phyloP scores from a whole-genome alignment of 2,113 vertebrate species.

The Gambusia holbrooki region DNA sequence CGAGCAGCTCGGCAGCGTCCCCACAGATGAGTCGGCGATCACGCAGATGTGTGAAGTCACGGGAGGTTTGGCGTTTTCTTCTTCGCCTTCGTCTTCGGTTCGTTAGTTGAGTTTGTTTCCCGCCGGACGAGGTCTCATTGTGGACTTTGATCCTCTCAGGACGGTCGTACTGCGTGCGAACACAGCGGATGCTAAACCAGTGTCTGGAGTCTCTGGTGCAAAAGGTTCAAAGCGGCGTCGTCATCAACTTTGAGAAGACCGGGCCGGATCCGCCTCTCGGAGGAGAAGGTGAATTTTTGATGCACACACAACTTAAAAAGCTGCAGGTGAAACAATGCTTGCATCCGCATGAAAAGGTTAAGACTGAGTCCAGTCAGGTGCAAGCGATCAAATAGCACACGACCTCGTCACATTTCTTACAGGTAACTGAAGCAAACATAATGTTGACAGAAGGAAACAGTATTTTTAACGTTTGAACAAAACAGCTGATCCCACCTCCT shows the following conservation, averaged over 20 bases:
- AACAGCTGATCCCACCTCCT: too few relatives aligned
- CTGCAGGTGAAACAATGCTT: not conserved
- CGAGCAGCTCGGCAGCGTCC: conserved; percentile 95
- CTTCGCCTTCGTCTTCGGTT: not conserved
- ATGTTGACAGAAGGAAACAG: not conserved
- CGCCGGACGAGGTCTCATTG: not conserved
- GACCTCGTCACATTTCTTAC: not conserved
- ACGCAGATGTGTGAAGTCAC: conserved; percentile 99
- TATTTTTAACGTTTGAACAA: too few relatives aligned
- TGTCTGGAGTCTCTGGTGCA: conserved; percentile 97
- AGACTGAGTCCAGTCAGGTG: not conserved
- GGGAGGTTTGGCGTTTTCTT: conserved; percentile 83
- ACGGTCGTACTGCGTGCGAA: conserved; percentile 93
- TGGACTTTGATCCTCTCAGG: conserved; percentile 72
- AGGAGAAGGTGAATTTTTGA: conserved; percentile 61
- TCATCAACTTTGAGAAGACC: conserved; percentile 96
- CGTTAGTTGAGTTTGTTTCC: not conserved
- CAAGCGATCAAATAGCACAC: not conserved
- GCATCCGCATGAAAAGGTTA: not conserved
- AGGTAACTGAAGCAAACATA: not conserved
- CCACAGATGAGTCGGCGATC: conserved; percentile 95
- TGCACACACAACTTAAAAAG: not conserved
- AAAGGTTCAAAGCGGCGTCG: conserved; percentile 96
- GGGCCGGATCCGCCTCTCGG: conserved; percentile 89
- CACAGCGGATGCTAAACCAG: conserved; percentile 96